phyloP scores from a whole-genome alignment of 2,797 vertebrate species.

The Ceryle rudis region DNA sequence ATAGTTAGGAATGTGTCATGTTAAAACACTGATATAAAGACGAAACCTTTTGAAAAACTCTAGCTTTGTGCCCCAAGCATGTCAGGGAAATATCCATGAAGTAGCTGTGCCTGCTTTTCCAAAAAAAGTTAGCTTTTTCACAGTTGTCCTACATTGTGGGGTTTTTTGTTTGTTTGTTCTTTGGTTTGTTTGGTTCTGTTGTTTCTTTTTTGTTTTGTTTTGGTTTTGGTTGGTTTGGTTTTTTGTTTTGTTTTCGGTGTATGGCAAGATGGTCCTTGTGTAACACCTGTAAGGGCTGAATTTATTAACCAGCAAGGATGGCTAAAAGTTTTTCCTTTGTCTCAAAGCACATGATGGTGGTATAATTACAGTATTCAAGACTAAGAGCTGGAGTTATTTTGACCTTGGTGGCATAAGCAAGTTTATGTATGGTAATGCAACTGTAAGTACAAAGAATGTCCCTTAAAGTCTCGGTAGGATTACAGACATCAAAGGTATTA shows the following conservation, averaged over 20 bases:
- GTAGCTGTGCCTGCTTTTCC: not conserved
- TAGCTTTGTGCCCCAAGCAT: not conserved
- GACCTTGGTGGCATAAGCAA: not conserved
- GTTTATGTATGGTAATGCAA: not conserved
- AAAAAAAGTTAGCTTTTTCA: too few species aligned
- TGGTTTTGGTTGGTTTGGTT: too few species aligned
- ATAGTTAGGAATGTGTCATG: not conserved
- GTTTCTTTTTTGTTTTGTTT: too few species aligned
- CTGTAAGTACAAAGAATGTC: not conserved
- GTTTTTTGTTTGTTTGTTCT: too few species aligned
- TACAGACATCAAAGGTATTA: not conserved
- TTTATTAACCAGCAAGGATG: not conserved
- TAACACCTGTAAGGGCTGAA: not conserved
- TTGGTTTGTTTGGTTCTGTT: too few species aligned
- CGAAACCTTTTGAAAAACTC: not conserved
- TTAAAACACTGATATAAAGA: not conserved
- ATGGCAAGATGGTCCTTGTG: not conserved
- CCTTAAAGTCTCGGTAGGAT: not conserved
- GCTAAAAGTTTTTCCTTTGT: not conserved
- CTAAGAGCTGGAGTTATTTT: not conserved
- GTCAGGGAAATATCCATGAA: not conserved
- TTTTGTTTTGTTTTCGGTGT: too few species aligned
- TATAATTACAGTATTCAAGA: not conserved
- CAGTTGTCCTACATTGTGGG: too few species aligned
- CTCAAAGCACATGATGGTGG: not conserved